These are phyloP conservation scores for Plectropomus leopardus DNA, from an alignment of 2,113 vertebrate species.

Conservation along the genomic window DNA sequence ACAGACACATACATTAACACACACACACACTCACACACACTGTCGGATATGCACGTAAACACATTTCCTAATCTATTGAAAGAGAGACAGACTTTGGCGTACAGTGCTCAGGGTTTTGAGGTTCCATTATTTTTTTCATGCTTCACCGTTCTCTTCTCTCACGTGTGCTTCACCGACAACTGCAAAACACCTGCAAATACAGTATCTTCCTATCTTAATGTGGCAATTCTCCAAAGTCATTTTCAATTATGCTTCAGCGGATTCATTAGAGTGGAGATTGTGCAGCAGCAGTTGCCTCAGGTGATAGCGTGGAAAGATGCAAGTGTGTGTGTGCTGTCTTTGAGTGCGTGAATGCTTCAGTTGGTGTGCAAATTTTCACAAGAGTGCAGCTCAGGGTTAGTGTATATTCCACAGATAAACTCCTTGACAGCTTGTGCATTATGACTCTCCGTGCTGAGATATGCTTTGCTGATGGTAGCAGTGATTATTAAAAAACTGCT, in stretches of 20 bases:
- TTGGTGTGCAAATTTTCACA: slow-evolving; percentile 20
- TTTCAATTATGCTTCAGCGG: slow-evolving; percentile 82
- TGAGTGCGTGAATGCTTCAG: slow-evolving; percentile 21
- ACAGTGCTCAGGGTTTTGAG: slow-evolving; percentile 41
- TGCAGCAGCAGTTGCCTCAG: slow-evolving; percentile 50
- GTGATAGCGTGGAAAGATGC: slow-evolving; percentile 38
- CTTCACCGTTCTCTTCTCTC: slow-evolving; percentile 48
- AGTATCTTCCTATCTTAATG: slow-evolving; percentile 63
- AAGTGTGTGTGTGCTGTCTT: slow-evolving; percentile 16
- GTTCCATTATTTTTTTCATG: slow-evolving; percentile 65
- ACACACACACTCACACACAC: background rate
- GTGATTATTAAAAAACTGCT: slow-evolving; percentile 75
- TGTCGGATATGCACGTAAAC: background rate
- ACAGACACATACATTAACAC: slow-evolving; percentile 18
- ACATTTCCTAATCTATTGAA: slow-evolving; percentile 47
- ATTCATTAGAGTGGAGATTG: slow-evolving; percentile 67
- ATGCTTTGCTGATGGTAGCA: slow-evolving; percentile 67
- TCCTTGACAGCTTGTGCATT: slow-evolving; percentile 69
- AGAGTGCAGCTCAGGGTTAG: slow-evolving; percentile 32
- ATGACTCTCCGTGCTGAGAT: slow-evolving; percentile 67
- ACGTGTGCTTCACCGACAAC: slow-evolving; percentile 46
- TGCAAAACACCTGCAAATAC: slow-evolving; percentile 72
- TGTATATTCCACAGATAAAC: slow-evolving; percentile 71
- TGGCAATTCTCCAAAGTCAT: slow-evolving; percentile 81
- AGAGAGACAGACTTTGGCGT: slow-evolving; percentile 34